Conservation (phyloP, 2,797 vertebrate genomes). For the Xenentodon cancila region DNA sequence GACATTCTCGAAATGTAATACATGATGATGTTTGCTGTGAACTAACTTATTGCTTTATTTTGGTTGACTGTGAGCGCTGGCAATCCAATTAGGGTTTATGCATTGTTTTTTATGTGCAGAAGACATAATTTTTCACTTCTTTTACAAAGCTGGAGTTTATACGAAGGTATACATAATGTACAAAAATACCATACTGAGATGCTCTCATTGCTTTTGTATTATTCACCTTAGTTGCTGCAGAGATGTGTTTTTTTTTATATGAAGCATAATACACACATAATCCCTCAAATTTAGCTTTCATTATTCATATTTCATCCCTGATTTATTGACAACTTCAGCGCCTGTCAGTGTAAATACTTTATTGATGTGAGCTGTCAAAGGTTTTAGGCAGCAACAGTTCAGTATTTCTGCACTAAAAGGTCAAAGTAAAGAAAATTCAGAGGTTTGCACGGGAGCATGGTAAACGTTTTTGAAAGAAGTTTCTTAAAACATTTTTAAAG, state of each 20-base stretch:
- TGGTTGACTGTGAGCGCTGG: too few species aligned
- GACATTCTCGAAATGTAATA: too few species aligned
- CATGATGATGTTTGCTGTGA: too few species aligned
- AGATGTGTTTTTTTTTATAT: slow-evolving; percentile 37
- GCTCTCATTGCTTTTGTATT: slow-evolving; percentile 16
- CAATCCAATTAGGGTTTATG: neutral
- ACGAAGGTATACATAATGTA: slow-evolving; percentile 47
- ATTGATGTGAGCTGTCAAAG: slow-evolving; percentile 52
- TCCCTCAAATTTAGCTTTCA: slow-evolving; percentile 34
- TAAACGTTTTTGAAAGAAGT: too few species aligned
- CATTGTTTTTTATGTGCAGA: slow-evolving; percentile 5
- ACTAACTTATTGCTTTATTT: too few species aligned
- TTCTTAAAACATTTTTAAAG: too few species aligned
- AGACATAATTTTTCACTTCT: too few species aligned
- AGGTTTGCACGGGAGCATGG: too few species aligned
- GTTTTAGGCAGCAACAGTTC: slow-evolving; percentile 41
- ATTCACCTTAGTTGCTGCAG: slow-evolving; percentile 36
- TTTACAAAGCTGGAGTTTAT: slow-evolving; percentile 9
- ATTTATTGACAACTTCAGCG: slow-evolving; percentile 54
- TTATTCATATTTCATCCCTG: slow-evolving; percentile 56
- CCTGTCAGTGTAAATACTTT: slow-evolving; percentile 58
- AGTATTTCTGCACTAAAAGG: slow-evolving; percentile 28
- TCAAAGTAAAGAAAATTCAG: too few species aligned
- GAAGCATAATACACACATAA: slow-evolving; percentile 7
- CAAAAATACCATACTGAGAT: neutral